Evolutionary conservation across 2,888 invertebrate genomes (phyloP), one percentile per base, ranked within the genome.

Genomic region (Lasioglossum oenotherae): DNA sequence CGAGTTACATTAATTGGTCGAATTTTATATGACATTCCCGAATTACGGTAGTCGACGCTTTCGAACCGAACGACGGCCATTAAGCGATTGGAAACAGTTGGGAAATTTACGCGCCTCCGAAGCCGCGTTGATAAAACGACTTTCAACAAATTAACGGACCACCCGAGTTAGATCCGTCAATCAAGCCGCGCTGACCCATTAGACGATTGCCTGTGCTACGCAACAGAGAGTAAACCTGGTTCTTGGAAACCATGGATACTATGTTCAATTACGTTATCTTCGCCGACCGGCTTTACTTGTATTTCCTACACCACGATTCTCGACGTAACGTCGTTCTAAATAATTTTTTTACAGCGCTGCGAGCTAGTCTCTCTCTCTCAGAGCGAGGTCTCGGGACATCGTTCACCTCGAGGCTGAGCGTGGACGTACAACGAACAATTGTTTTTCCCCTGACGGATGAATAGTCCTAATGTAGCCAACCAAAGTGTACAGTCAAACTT

Each of bases 181-280:
- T 27, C 76, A 46, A 44, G 31, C 44, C 35, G 2, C 35, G 41
- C 46, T 35, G 14, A n/a, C 44, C 76, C 76, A 76, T 76, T 76
- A 76, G 16, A 23, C 76, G 64, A 67, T 67, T 67, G 46, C 60
- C 41, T 5, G 27, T 12, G 44, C 60, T 14, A 31, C 44, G 69
- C 69, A 69, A 69, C 23, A n/a, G 10, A 69, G 6, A 67, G 57
- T n/a, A 31, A 31, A 4, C 1, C 57, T 12, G 57, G 12, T 57
- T n/a, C n/a, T 57, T 57, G 57, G 12, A 57, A 57, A 57, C 57
- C 57, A n/a, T 10, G n/a, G n/a, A 57, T n/a, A 12, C n/a, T 12
- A 57, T 10, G n/a, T n/a, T n/a, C 57, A 23, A 57, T 57, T n/a
- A n/a, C n/a, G 57, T 57, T 57, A 57, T 57, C 57, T n/a, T 4